Base-by-base conservation (phyloP, 1,140 invertebrate species). In the Oreohelix idahoensis region DNA sequence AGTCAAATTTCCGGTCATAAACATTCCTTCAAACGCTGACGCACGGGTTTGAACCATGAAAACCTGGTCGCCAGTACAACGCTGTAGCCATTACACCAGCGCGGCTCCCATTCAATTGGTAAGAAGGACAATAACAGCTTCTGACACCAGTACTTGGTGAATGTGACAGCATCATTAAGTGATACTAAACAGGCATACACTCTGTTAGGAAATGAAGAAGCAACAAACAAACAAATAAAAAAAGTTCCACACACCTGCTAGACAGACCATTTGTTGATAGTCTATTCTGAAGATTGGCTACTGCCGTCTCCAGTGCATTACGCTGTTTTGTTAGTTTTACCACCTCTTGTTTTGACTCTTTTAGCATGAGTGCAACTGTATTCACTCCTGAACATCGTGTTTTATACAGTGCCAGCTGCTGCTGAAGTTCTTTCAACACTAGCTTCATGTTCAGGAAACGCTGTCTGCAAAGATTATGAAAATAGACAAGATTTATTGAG, bases 231-330 rank as follows among this genome's bases (percentile, higher is more conserved):
- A 58, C 5, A 10, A 58, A 20, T 11, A 58, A 58, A 2, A 15
- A 2, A 10, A 66, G 8, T 66, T 66, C n/a, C 63, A 29, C n/a
- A 8, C 32, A 78, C 73, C 73, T 45, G 74, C 58, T 85, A 10
- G 88, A 88, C 20, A 90, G 76, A 17, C 88, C 87, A 79, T 88
- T 84, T 17, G 73, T 71, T 58, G 84, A 83, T 20, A 91, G 83
- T 23, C 89, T 84, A 73, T 87, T 89, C 79, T 91, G 88, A n/a
- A 89, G 83, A 86, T 89, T 89, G 69, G 86, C 84, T n/a, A 91
- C 79, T 35, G 85, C 81, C 32, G 87, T 87, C 53, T 91, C 90
- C 32, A 88, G 75, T 35, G 86, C 79, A 75, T 84, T 81, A 29
- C 83, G 79, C 70, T 88, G 87, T 39, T 85, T 89, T 70, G 84